Base-by-base conservation (phyloP, 1,140 invertebrate species). In the Procambarus virginalis region DNA sequence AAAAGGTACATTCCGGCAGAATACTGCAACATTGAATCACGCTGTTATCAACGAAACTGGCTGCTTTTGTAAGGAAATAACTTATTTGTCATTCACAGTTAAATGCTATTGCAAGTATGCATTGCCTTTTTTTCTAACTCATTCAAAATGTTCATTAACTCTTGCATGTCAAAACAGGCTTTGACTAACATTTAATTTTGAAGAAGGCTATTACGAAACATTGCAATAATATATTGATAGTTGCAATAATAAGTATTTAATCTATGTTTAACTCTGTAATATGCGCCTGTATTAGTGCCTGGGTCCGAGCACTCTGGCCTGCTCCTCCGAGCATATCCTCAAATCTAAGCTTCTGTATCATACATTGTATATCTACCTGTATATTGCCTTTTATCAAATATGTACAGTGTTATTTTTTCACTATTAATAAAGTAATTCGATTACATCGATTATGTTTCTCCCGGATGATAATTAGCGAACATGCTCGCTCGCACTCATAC, bases 401-500 rank as follows among this genome's bases (percentile, higher is more conserved):
- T 73, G 22, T 73, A 73, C 34, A 73, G 34, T 34, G 68, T 22
- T 73, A 73, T 73, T 73, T 73, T 73, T 73, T 34, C 68, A 73
- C 68, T 34, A 10, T 73, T 73, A 73, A 73, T 73, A 73, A 73
- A 73, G 6, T 73, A 73, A 22, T 73, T 6, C n/a, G 6, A 34
- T 73, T 73, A 34, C 14, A 20, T n/a, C 12, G 4, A 68, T 68
- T 8, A 1, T 34, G 34, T 34, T 34, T 34, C 34, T 34, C 34
- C 34, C 34, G 34, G 34, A 34, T 34, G 34, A 34, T 34, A 34
- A 34, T 34, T 34, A 34, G 34, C 1, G 34, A 34, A 34, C 34
- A 34, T 34, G 34, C 34, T 34, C 34, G 34, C 34, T 34, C 34
- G 34, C 34, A 34, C 34, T 0, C 34, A 34, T 34, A 34, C 34